Evolutionary conservation across 2,797 vertebrate genomes (phyloP).

Genomic region (Bovichtus diacanthus): DNA sequence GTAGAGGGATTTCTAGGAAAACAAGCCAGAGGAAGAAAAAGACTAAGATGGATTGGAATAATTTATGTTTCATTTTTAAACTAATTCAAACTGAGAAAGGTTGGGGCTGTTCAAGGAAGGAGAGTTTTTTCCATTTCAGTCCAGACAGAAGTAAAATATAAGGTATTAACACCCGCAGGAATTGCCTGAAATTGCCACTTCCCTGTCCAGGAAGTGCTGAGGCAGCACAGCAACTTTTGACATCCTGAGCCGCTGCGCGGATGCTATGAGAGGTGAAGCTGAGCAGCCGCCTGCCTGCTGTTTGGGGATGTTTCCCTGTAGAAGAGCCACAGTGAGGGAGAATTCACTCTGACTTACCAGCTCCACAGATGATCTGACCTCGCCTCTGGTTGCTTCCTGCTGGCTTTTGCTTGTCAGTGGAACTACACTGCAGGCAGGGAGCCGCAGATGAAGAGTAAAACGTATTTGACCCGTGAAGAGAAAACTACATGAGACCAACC

Average conservation of each 20-base stretch:
- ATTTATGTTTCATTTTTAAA: slow-evolving; percentile 49
- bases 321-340: slow-evolving; percentile 29
- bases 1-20: slow-evolving; percentile 30
- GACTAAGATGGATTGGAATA: slow-evolving; percentile 25
- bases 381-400: slow-evolving; percentile 41
- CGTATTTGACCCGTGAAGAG: slow-evolving; percentile 39
- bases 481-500: slow-evolving; percentile 15
- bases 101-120: slow-evolving; percentile 15
- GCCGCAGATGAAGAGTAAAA: slow-evolving; percentile 34
- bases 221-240: slow-evolving; percentile 19
- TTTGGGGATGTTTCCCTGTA: slow-evolving; percentile 29
- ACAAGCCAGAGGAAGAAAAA: slow-evolving; percentile 18
- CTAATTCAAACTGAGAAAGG: slow-evolving; percentile 20
- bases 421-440: slow-evolving; percentile 22
- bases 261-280: slow-evolving; percentile 25
- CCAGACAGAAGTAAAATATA: slow-evolving; percentile 32
- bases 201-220: slow-evolving; percentile 28
- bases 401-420: slow-evolving; percentile 38
- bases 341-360: slow-evolving; percentile 43
- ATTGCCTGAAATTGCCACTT: slow-evolving; percentile 33
- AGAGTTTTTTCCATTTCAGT: slow-evolving; percentile 37
- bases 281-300: slow-evolving; percentile 35
- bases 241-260: background rate
- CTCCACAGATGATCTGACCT: slow-evolving; percentile 53
- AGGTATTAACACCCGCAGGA: slow-evolving; percentile 28